phyloP scores from a whole-genome alignment of 2,888 invertebrate species.

The Rhagonycha fulva region DNA sequence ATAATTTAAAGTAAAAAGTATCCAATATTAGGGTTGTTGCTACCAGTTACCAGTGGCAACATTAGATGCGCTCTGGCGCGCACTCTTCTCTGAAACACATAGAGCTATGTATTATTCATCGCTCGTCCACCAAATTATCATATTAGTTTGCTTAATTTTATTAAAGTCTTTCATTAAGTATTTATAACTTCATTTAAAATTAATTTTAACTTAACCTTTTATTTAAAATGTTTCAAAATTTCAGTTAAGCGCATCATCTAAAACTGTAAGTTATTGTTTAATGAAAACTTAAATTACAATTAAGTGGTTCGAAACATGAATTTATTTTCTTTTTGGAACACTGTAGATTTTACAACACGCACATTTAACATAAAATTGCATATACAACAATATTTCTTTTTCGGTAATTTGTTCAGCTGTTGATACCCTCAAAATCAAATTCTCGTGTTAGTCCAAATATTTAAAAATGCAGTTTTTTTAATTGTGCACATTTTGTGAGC shows the following conservation, averaged over 20 bases:
- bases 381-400: too few relatives aligned
- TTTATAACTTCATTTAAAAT: not conserved
- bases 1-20: conserved; percentile 8
- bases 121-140: conserved; percentile 36
- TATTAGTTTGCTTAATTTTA: conserved; percentile 37
- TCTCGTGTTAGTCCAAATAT: too few relatives aligned
- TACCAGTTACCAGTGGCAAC: conserved; percentile 18
- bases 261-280: not conserved
- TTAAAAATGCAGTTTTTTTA: too few relatives aligned
- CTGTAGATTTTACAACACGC: too few relatives aligned
- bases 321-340: too few relatives aligned
- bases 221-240: not conserved
- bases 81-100: conserved; percentile 33
- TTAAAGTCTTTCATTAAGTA: conserved; percentile 32
- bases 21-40: conserved; percentile 28
- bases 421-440: too few relatives aligned
- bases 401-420: too few relatives aligned
- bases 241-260: not conserved
- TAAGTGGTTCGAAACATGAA: too few relatives aligned
- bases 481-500: too few relatives aligned
- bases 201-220: not conserved
- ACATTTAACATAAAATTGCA: too few relatives aligned
- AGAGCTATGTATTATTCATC: conserved; percentile 37
- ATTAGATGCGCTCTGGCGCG: conserved; percentile 40
- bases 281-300: not conserved